Conservation (phyloP, 2,888 invertebrate genomes). For the Pegoplata infirma region DNA sequence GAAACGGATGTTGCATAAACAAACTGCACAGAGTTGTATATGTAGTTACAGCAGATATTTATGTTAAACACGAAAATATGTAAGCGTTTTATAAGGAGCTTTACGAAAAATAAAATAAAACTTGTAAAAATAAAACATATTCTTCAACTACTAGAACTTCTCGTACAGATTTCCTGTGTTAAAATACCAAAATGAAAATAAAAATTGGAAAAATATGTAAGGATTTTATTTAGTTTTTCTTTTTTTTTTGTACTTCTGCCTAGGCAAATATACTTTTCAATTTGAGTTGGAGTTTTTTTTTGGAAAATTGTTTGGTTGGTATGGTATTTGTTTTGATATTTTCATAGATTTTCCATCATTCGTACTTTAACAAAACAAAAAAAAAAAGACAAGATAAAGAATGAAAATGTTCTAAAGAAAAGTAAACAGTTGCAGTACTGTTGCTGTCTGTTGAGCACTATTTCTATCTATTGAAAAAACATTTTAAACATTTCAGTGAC, state of each 20-base stretch:
- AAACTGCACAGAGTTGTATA: slow-evolving; percentile 20
- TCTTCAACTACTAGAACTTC: slow-evolving; percentile 48
- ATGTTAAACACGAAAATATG: slow-evolving; percentile 53
- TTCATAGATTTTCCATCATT: slow-evolving; percentile 47
- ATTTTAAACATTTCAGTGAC: slow-evolving; percentile 48
- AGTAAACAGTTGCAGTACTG: slow-evolving; percentile 50
- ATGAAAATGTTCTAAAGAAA: slow-evolving; percentile 54
- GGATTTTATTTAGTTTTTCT: too few species aligned
- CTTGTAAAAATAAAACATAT: slow-evolving; percentile 48
- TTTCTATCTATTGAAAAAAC: slow-evolving; percentile 48
- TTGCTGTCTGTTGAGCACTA: slow-evolving; percentile 53
- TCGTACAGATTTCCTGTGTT: slow-evolving; percentile 51
- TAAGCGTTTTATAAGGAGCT: slow-evolving; percentile 58
- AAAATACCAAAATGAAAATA: background rate
- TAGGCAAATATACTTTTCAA: slow-evolving; percentile 32
- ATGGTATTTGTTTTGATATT: slow-evolving; percentile 37
- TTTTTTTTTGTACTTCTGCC: slow-evolving; percentile 10
- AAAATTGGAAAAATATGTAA: background rate
- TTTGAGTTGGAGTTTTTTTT: slow-evolving; percentile 22
- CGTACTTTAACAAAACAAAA: slow-evolving; percentile 29
- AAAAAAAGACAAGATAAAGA: slow-evolving; percentile 1
- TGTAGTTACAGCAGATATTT: slow-evolving; percentile 51
- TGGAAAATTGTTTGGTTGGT: slow-evolving; percentile 26
- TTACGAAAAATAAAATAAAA: slow-evolving; percentile 6
- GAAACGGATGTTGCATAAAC: slow-evolving; percentile 50